These are phyloP conservation scores for Rhinolophus sinicus DNA, from an alignment of 2,113 vertebrate genomes.

Conservation along the genomic window DNA sequence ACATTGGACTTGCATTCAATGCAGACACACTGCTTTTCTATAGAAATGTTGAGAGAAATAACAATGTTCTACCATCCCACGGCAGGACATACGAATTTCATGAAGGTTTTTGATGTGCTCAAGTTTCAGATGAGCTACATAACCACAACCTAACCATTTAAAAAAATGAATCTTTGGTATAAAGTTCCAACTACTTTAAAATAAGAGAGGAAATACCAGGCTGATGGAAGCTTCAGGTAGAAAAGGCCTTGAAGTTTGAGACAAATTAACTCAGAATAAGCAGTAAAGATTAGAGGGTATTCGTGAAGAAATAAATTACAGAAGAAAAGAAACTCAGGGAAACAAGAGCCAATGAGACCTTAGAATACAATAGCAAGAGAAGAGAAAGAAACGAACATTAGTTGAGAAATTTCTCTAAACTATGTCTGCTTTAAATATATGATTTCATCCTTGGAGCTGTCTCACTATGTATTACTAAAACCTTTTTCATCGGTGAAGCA, in stretches of 20 bases:
- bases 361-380: neutral
- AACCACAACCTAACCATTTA: neutral
- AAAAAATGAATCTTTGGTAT: conserved; percentile 12
- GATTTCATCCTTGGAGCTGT: neutral
- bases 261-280: conserved; percentile 19
- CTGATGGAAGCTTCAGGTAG: neutral
- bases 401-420: neutral
- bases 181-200: neutral
- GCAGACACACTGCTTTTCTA: neutral
- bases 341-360: neutral
- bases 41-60: neutral
- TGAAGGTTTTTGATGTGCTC: neutral
- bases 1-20: neutral
- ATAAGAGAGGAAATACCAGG: neutral
- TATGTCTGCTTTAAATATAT: neutral
- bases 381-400: neutral
- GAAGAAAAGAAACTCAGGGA: neutral
- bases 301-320: neutral
- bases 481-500: neutral
- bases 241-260: neutral
- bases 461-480: neutral
- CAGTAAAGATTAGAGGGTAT: neutral
- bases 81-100: conserved; percentile 17
- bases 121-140: conserved; percentile 24
- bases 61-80: neutral